Conservation (phyloP, 2,888 invertebrate species). For the Phalangium opilio region DNA sequence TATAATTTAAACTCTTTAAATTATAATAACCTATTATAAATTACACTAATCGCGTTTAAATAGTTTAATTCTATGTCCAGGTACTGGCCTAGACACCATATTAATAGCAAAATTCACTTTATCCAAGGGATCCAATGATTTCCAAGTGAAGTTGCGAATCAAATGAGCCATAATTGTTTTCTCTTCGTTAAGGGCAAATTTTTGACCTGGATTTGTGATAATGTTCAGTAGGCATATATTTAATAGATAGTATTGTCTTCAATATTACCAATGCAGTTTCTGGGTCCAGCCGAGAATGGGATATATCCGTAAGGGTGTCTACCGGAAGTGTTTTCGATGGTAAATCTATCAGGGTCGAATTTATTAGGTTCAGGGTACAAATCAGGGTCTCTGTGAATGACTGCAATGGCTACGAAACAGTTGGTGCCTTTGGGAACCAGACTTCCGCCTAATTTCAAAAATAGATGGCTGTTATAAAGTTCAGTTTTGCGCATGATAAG, state of each 20-base stretch:
- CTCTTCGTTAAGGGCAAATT: slow-evolving; percentile 20
- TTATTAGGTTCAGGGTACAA: slow-evolving; percentile 18
- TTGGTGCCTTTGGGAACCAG: slow-evolving; percentile 14
- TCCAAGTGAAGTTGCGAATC: slow-evolving; percentile 14
- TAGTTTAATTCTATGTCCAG: too few relatives aligned
- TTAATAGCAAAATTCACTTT: slow-evolving; percentile 16
- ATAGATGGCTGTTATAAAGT: too few relatives aligned
- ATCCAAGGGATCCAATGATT: slow-evolving; percentile 16
- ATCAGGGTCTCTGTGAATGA: slow-evolving; percentile 17
- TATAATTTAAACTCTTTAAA: too few relatives aligned
- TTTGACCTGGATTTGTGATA: slow-evolving; percentile 14
- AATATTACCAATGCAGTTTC: slow-evolving; percentile 12
- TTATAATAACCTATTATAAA: too few relatives aligned
- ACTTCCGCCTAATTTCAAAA: slow-evolving; percentile 2
- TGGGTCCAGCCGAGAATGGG: slow-evolving; percentile 20
- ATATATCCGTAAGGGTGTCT: slow-evolving; percentile 21
- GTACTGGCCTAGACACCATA: slow-evolving; percentile 14
- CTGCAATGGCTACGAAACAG: slow-evolving; percentile 15
- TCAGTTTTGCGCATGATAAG: too few relatives aligned
- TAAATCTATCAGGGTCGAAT: slow-evolving; percentile 20
- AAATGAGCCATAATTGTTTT: slow-evolving; percentile 19
- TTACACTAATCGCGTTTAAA: too few relatives aligned
- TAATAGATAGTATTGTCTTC: too few relatives aligned
- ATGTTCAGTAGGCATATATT: too few relatives aligned
- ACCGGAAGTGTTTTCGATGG: slow-evolving; percentile 15